phyloP scores from a whole-genome alignment of 2,113 vertebrate genomes.

The Acrocephalus kingi region DNA sequence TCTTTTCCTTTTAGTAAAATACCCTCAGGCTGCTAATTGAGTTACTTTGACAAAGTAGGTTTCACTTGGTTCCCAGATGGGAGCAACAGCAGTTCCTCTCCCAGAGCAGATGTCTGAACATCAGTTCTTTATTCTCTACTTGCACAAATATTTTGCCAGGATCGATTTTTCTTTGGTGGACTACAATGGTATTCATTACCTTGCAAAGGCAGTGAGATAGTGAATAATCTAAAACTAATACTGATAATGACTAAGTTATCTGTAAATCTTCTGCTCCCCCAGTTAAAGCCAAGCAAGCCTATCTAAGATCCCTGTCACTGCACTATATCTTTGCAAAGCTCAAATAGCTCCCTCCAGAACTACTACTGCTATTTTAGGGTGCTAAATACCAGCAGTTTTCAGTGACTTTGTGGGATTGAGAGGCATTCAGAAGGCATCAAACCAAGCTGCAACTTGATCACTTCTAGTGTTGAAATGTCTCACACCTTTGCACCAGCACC shows the following conservation, averaged over 20 bases:
- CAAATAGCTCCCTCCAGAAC: background rate
- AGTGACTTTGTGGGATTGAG: background rate
- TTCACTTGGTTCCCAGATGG: background rate
- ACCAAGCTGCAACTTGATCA: background rate
- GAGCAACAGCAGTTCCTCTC: conserved; percentile 4
- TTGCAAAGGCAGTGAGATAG: background rate
- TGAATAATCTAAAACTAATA: background rate
- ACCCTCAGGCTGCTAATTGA: background rate
- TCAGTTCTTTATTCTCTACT: background rate
- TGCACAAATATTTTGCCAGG: background rate
- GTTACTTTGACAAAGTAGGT: background rate
- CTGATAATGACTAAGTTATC: background rate
- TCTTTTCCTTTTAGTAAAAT: conserved; percentile 23
- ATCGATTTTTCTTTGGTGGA: background rate
- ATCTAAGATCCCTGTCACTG: background rate
- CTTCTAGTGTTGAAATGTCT: fast-evolving
- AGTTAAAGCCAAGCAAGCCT: background rate
- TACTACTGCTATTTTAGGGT: background rate
- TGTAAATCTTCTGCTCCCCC: background rate
- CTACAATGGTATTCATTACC: background rate
- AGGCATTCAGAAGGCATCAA: background rate
- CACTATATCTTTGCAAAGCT: background rate
- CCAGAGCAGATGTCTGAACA: background rate
- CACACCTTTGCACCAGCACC: background rate
- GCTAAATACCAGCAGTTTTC: background rate